Percentiles rank a stretch among this genome's conserved stretches.
phyloP scores from a whole-genome alignment of 2,797 vertebrate genomes.

The Taeniopygia guttata region DNA sequence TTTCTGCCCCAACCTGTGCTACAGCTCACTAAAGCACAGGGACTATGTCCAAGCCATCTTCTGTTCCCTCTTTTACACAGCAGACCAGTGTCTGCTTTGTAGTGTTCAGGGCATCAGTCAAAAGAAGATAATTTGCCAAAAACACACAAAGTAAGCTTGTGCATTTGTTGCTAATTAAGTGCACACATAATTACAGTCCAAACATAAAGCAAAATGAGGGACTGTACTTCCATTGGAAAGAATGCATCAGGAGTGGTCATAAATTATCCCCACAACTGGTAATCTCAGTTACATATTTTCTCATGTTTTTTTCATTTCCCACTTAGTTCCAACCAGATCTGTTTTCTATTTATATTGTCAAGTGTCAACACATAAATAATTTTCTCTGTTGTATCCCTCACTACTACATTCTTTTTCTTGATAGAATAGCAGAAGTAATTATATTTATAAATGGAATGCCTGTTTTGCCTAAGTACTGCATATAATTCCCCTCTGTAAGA shows the following conservation, averaged over 20 bases:
- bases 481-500: constrained; percentile 49
- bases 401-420: constrained; percentile 51
- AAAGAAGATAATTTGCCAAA: not conserved
- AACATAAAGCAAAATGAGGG: not conserved
- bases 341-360: constrained; percentile 43
- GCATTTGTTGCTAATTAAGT: not conserved
- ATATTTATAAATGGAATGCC: constrained; percentile 63
- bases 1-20: not conserved
- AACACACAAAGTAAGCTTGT: not conserved
- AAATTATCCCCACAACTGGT: not conserved
- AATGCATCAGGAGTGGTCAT: not conserved
- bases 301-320: constrained; percentile 27
- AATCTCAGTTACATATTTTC: constrained; percentile 33
- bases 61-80: not conserved
- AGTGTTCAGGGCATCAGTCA: not conserved
- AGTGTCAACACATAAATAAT: constrained; percentile 43
- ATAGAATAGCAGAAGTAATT: constrained; percentile 57
- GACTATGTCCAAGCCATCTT: not conserved
- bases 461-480: constrained; percentile 54
- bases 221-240: not conserved
- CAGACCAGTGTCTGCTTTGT: not conserved
- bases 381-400: constrained; percentile 24
- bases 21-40: not conserved
- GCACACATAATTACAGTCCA: not conserved
- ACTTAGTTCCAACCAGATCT: constrained; percentile 35